Evolutionary conservation across 1,140 invertebrate genomes (phyloP).

Genomic region (Gryllus bimaculatus): DNA sequence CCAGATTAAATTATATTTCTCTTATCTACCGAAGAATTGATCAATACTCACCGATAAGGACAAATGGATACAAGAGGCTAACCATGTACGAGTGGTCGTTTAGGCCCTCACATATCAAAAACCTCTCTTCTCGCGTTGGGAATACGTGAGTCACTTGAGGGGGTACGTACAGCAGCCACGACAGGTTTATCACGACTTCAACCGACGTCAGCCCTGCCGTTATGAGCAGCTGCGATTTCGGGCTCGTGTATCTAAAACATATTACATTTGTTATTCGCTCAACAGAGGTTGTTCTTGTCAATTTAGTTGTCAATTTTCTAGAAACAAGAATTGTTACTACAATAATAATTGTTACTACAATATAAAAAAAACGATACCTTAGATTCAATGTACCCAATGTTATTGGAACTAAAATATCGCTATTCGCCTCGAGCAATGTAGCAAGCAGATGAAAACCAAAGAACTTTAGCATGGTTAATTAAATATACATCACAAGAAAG

Average conservation of each 20-base stretch:
- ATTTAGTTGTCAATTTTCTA: not conserved
- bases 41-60: constrained; percentile 34
- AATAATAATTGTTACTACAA: too few species aligned
- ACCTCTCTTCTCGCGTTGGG: constrained; percentile 34
- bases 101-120: constrained; percentile 40
- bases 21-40: not conserved
- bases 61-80: constrained; percentile 44
- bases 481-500: too few species aligned
- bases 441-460: too few species aligned
- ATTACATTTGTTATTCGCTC: constrained; percentile 17
- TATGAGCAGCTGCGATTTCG: constrained; percentile 43
- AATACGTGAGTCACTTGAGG: constrained; percentile 36
- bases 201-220: constrained; percentile 41
- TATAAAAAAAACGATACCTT: too few species aligned
- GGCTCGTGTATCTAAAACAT: constrained; percentile 37
- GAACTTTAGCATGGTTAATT: too few species aligned
- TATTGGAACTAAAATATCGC: too few species aligned
- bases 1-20: not conserved
- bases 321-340: too few species aligned
- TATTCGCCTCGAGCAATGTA: too few species aligned
- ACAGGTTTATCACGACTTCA: constrained; percentile 42
- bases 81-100: constrained; percentile 44
- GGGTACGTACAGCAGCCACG: constrained; percentile 41
- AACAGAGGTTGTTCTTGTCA: too few species aligned
- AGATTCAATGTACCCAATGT: too few species aligned